These are phyloP conservation scores for Martes martes DNA, from an alignment of 2,113 vertebrate genomes.

Conservation along the genomic window DNA sequence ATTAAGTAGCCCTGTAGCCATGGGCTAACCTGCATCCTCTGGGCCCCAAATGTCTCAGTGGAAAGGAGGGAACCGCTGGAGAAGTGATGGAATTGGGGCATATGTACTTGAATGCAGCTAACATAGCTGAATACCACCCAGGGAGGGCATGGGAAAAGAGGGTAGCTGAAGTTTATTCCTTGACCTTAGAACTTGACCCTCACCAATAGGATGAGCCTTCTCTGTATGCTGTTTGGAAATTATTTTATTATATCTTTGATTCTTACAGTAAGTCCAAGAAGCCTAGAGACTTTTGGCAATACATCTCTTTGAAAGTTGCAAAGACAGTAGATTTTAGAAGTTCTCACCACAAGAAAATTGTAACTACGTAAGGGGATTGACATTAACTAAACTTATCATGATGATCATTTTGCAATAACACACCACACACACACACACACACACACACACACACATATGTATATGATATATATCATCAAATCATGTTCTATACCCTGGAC, in stretches of 20 bases:
- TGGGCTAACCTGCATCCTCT: neutral
- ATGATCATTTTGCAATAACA: neutral
- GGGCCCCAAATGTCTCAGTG: neutral
- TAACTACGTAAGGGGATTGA: neutral
- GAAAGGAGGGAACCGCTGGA: neutral
- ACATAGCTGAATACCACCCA: neutral
- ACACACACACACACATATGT: neutral
- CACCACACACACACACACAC: too few relatives aligned
- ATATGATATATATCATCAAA: neutral
- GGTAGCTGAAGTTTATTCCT: neutral
- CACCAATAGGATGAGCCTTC: neutral
- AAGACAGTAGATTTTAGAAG: neutral
- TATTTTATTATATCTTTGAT: neutral
- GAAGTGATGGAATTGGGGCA: neutral
- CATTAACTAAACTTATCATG: neutral
- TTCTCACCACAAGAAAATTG: neutral
- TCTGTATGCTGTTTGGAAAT: neutral
- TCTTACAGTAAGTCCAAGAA: neutral
- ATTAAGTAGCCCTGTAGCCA: neutral
- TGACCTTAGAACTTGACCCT: neutral
- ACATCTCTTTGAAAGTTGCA: neutral
- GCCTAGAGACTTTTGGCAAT: neutral
- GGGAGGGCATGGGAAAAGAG: neutral
- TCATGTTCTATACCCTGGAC: neutral
- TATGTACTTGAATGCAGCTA: neutral